Conservation (phyloP, 2,797 vertebrate genomes). For the Percopsis omiscomaycus region DNA sequence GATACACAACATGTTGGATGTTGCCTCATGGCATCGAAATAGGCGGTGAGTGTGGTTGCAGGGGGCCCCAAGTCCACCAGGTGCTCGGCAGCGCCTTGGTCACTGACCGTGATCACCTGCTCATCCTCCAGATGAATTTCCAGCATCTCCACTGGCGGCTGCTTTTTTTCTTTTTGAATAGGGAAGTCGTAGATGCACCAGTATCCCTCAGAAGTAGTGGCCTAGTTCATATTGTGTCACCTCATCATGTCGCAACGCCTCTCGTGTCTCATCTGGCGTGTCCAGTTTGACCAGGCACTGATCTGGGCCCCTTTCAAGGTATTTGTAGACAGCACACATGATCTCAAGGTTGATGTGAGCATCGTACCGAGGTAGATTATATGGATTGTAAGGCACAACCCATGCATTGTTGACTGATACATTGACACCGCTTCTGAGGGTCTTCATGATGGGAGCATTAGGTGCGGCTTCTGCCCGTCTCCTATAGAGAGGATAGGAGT, state of each 20-base stretch:
- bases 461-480: background rate
- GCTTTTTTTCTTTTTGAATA: background rate
- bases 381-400: conserved; percentile 11
- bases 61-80: too few relatives aligned
- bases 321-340: background rate
- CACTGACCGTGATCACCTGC: background rate
- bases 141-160: conserved; percentile 3
- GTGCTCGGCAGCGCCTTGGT: too few relatives aligned
- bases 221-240: background rate
- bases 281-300: conserved; percentile 2
- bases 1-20: too few relatives aligned
- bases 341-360: conserved; percentile 11
- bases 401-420: conserved; percentile 7
- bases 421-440: conserved; percentile 1
- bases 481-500: background rate
- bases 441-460: background rate
- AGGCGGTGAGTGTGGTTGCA: too few relatives aligned
- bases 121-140: conserved; percentile 8
- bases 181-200: conserved; percentile 1
- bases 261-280: background rate
- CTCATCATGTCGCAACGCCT: conserved; percentile 2
- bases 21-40: too few relatives aligned
- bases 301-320: conserved; percentile 2
- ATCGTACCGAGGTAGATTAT: conserved; percentile 2
- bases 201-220: conserved; percentile 4